Evolutionary conservation across 2,888 invertebrate genomes (phyloP).

Genomic region (Melipona beecheii): DNA sequence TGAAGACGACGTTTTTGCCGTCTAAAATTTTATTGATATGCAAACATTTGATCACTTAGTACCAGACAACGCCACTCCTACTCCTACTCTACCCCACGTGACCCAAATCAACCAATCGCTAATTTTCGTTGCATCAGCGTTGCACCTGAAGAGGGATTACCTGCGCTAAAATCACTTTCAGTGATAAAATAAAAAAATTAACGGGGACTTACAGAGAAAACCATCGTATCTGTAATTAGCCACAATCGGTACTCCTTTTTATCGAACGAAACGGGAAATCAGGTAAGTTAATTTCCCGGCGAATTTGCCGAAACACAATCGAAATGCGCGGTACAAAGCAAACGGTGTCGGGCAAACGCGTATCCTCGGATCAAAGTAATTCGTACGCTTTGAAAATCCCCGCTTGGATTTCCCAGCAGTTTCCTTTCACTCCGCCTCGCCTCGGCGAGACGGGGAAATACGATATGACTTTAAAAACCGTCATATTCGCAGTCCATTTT

Average conservation of each 20-base stretch:
- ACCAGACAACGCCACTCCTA: too few relatives aligned
- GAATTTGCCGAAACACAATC: slow-evolving; percentile 1
- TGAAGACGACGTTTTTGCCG: too few relatives aligned
- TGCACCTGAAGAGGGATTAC: too few relatives aligned
- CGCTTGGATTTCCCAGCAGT: slow-evolving; percentile 1
- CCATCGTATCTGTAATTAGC: too few relatives aligned
- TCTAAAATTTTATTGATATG: too few relatives aligned
- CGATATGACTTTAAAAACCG: slow-evolving; percentile 49
- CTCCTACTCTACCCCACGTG: too few relatives aligned
- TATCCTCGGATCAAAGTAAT: slow-evolving; percentile 28
- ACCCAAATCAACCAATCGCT: too few relatives aligned
- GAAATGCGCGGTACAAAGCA: slow-evolving; percentile 6
- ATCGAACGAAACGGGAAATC: not conserved
- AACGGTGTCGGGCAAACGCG: not conserved
- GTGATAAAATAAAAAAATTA: too few relatives aligned
- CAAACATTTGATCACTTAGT: too few relatives aligned
- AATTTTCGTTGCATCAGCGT: too few relatives aligned
- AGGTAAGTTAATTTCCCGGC: not conserved
- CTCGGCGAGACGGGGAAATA: slow-evolving; percentile 5
- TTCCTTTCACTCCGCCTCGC: not conserved
- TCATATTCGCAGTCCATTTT: slow-evolving; percentile 45
- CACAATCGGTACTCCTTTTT: not conserved
- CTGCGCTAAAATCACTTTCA: too few relatives aligned
- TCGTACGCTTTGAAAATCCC: slow-evolving; percentile 14
- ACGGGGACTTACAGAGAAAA: too few relatives aligned